Evolutionary conservation across 2,888 invertebrate species (phyloP).

Genomic region (Dinocampus coccinellae): DNA sequence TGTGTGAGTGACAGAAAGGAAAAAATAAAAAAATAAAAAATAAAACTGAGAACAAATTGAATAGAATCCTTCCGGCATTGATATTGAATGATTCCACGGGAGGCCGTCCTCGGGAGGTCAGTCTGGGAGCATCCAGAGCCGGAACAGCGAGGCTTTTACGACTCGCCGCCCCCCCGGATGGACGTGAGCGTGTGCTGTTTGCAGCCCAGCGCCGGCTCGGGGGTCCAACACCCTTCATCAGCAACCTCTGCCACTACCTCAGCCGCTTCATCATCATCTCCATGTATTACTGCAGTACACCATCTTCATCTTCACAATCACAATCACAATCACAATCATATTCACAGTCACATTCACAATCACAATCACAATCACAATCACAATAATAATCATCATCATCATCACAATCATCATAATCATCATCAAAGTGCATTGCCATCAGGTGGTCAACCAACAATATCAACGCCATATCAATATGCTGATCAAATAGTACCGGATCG

Average conservation of each 20-base stretch:
- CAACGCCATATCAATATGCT: slow-evolving; percentile 63
- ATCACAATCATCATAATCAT: slow-evolving; percentile 29
- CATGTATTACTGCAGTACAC: slow-evolving; percentile 5
- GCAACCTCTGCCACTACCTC: slow-evolving; percentile 20
- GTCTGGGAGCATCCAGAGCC: slow-evolving; percentile 61
- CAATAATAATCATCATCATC: slow-evolving; percentile 10
- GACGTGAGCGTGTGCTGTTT: slow-evolving; percentile 68
- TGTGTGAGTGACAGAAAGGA: no score
- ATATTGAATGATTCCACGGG: slow-evolving; percentile 66
- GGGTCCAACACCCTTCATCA: slow-evolving; percentile 60
- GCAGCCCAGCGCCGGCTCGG: slow-evolving; percentile 65
- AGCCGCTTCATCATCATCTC: slow-evolving; percentile 17
- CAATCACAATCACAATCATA: neutral
- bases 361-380: slow-evolving; percentile 15
- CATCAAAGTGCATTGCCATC: slow-evolving; percentile 55
- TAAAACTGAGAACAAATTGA: neutral
- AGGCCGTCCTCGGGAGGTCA: slow-evolving; percentile 59
- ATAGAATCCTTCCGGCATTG: slow-evolving; percentile 42
- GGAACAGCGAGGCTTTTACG: slow-evolving; percentile 64
- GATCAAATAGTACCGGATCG: slow-evolving; percentile 68
- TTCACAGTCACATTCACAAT: neutral
- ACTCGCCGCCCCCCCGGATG: slow-evolving; percentile 67
- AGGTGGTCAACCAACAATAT: slow-evolving; percentile 57
- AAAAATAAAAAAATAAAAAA: slow-evolving; percentile 17
- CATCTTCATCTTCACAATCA: slow-evolving; percentile 8